Percentiles rank a stretch among this genome's conserved stretches.
Conservation (phyloP, 1,140 invertebrate genomes). For the Brachionus rotundiformis region DNA sequence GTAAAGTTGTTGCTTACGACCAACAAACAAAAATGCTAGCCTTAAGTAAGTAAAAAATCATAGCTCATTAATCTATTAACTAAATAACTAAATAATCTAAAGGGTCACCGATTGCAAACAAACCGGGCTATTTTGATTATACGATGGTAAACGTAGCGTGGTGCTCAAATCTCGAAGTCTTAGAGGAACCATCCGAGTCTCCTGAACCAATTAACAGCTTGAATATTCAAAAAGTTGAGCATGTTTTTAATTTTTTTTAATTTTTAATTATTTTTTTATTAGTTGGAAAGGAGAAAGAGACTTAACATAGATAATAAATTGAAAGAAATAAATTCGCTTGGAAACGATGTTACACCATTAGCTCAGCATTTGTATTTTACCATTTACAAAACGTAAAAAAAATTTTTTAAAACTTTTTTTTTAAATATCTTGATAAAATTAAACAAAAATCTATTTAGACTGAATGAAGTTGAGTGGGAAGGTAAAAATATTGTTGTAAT, state of each 20-base stretch:
- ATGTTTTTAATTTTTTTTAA: not conserved
- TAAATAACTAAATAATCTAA: not conserved
- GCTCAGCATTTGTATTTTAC: slow-evolving; percentile 51
- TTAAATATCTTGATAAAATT: not conserved
- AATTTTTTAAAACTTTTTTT: not conserved
- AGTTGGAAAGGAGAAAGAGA: slow-evolving; percentile 45
- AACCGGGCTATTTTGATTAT: slow-evolving; percentile 44
- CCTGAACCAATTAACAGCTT: slow-evolving; percentile 8
- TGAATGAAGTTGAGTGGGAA: slow-evolving; percentile 50
- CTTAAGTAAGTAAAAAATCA: no score
- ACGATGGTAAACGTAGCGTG: slow-evolving; percentile 42
- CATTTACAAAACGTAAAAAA: slow-evolving; percentile 26
- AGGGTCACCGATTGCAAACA: slow-evolving; percentile 14
- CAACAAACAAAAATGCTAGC: slow-evolving; percentile 51
- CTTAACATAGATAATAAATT: slow-evolving; percentile 45
- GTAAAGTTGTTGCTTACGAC: slow-evolving; percentile 48
- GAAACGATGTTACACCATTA: slow-evolving; percentile 13
- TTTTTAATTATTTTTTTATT: not conserved
- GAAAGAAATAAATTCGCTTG: slow-evolving; percentile 50
- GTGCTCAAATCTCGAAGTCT: slow-evolving; percentile 38
- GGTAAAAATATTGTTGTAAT: slow-evolving; percentile 50
- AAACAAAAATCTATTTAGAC: slow-evolving; percentile 1
- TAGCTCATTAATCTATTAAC: no score
- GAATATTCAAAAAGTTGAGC: slow-evolving; percentile 37
- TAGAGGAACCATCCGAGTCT: slow-evolving; percentile 39